Base-by-base conservation (phyloP, 2,113 vertebrate genomes). In the Epinephelus cyanopodus region DNA sequence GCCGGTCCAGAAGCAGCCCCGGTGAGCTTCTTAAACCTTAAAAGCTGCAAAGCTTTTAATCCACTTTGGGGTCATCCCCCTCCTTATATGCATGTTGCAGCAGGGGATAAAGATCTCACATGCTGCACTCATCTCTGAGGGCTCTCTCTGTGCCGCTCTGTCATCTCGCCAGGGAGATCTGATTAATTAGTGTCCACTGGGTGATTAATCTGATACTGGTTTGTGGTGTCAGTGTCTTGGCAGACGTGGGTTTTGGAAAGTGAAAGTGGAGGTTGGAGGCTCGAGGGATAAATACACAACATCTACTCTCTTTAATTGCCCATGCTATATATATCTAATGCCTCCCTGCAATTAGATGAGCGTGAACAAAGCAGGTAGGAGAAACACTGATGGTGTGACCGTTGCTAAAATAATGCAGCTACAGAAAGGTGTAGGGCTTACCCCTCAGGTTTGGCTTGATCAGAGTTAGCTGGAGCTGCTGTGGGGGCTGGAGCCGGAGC, bases 21-120 rank as follows among this genome's bases (percentile, higher is more conserved):
- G 25, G 58, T 81, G 87, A 94, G 90, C 93, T 87, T 71, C 88
- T 94, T 94, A 88, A 76, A 87, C 56, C 81, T 75, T 62, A 90
- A 90, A 90, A 90, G 84, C 91, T 87, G 81, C 57, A 94, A 93
- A 96, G 92, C 94, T 88, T 74, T 75, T 95, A 95, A 96, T 94
- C 94, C 92, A 80, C 85, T 94, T 90, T 94, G 63, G 83, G 87
- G 54, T 79, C 77, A 50, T 83, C 79, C 61, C 66, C 47, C 54
- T 65, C 82, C 77, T 93, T 87, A 94, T 93, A 91, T 85, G 83
- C 84, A 63, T 74, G 80, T 80, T 87, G 82, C 82, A 68, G 54
- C 75, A 56, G 68, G 25, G 66, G 68, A 84, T 89, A 71, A 71
- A 86, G 83, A 89, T 90, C 87, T 83, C 71, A 66, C 69, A 77